A percentile compares a stretch with the other conserved stretches of the same genome.
phyloP scores from a whole-genome alignment of 2,888 invertebrate genomes.

The Thysanoteuthis rhombus region DNA sequence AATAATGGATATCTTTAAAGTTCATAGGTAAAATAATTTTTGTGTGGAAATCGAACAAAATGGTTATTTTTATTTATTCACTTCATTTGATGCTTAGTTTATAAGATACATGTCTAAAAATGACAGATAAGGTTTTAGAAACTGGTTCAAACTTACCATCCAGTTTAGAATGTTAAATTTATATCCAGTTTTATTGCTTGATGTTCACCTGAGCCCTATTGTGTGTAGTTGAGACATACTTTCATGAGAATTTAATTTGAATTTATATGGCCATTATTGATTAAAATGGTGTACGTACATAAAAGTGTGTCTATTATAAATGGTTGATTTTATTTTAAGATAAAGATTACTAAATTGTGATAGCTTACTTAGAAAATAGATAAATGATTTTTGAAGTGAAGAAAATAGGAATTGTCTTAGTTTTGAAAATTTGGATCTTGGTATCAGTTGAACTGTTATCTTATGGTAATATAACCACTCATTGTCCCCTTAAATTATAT shows the following conservation, averaged over 20 bases:
- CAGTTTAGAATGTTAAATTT: background rate
- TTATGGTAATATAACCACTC: too few species aligned
- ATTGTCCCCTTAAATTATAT: too few species aligned
- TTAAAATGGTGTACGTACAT: background rate
- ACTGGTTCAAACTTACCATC: background rate
- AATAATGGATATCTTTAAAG: background rate
- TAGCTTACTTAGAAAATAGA: too few species aligned
- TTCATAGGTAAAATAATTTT: background rate
- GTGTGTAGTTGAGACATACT: background rate
- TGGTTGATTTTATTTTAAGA: conserved; percentile 12
- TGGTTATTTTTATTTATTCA: background rate
- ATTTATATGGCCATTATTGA: background rate
- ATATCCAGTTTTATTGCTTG: background rate
- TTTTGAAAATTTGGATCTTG: too few species aligned
- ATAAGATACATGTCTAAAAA: too few species aligned
- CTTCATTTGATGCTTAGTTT: too few species aligned
- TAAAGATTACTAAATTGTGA: too few species aligned
- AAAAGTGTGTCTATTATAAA: background rate
- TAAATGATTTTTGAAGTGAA: too few species aligned
- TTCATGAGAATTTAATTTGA: background rate
- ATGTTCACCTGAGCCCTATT: too few species aligned
- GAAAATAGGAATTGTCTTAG: too few species aligned
- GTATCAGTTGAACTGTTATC: too few species aligned
- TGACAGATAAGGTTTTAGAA: background rate
- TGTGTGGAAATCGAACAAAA: background rate